phyloP scores from a whole-genome alignment of 2,113 vertebrate genomes.

The Sphyrna mokarran region DNA sequence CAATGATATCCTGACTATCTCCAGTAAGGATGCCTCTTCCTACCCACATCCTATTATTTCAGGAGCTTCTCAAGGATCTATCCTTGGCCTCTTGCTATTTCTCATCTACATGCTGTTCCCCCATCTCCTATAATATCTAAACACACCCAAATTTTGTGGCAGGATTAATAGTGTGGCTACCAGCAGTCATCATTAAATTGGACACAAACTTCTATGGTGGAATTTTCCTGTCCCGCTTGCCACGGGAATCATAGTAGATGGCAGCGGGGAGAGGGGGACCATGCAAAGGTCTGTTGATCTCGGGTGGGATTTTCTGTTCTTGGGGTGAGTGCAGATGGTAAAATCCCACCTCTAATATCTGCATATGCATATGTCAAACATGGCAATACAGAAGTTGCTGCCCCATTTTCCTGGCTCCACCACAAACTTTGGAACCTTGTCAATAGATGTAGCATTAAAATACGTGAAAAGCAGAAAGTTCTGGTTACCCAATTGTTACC shows the following conservation, averaged over 20 bases:
- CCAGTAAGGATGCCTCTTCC: not conserved
- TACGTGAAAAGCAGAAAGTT: not conserved
- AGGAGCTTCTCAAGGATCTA: not conserved
- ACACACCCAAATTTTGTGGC: not conserved
- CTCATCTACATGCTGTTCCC: too few species aligned
- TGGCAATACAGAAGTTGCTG: not conserved
- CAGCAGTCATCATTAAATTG: not conserved
- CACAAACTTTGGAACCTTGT: not conserved
- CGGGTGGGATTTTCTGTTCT: not conserved
- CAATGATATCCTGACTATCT: not conserved
- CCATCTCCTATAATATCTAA: not conserved
- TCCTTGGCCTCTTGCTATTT: not conserved
- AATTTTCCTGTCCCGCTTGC: too few species aligned
- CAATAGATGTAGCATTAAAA: not conserved
- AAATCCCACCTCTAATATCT: not conserved
- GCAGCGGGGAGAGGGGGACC: too few species aligned
- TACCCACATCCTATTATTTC: not conserved
- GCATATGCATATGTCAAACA: not conserved
- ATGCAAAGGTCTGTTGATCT: not conserved
- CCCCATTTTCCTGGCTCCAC: not conserved
- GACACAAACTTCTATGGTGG: not conserved
- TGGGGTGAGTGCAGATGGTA: too few species aligned
- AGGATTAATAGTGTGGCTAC: not conserved
- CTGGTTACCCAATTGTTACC: not conserved
- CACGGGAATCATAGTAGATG: too few species aligned